Evolutionary conservation across 1,140 invertebrate species (phyloP).

Genomic region (Zaprionus davidi): DNA sequence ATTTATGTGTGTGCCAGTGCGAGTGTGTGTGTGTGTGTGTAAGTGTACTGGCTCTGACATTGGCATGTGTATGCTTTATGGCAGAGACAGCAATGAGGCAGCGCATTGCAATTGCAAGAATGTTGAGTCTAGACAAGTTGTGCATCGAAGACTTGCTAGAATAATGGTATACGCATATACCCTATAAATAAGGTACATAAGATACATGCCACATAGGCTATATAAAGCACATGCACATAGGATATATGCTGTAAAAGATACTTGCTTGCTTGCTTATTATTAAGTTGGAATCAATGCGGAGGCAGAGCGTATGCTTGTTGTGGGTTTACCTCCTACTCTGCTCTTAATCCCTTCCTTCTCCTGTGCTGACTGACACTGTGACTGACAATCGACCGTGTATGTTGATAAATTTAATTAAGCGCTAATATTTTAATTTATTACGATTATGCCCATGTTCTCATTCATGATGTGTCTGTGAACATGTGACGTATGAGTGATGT

Average conservation of each 20-base stretch:
- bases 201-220: no score
- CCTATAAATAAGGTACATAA: no score
- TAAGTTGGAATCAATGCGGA: neutral
- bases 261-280: neutral
- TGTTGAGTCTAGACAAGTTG: neutral
- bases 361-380: neutral
- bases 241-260: neutral
- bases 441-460: constrained; percentile 56
- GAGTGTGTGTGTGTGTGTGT: neutral
- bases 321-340: accelerated
- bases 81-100: constrained; percentile 12
- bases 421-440: constrained; percentile 83
- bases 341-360: neutral
- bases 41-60: neutral
- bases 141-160: neutral
- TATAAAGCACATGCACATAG: neutral
- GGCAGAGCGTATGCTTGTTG: constrained; percentile 43
- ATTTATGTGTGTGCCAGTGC: constrained; percentile 36
- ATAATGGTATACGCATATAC: no score
- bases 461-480: constrained; percentile 47
- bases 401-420: constrained; percentile 82
- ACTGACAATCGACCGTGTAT: constrained; percentile 22
- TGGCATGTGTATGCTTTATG: constrained; percentile 18
- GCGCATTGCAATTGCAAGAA: neutral
- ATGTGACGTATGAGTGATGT: constrained; percentile 65